These are phyloP conservation scores for Leptinotarsa juncta DNA, from an alignment of 2,888 invertebrate genomes.

Conservation along the genomic window DNA sequence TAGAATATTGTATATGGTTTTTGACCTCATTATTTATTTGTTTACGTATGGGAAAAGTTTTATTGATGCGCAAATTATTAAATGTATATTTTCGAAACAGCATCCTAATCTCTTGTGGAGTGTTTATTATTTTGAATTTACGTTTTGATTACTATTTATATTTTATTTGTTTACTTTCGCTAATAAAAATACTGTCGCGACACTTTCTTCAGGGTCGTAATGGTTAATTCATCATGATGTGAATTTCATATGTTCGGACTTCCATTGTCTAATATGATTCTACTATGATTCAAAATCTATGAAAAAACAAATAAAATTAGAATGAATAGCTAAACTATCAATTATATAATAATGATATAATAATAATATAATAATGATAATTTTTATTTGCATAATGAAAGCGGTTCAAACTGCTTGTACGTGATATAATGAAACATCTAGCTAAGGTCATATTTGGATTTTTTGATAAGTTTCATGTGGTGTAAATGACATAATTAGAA, in stretches of 20 bases:
- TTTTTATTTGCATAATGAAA: too few species aligned
- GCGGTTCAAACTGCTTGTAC: too few species aligned
- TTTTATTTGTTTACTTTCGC: background rate
- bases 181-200: background rate
- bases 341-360: too few species aligned
- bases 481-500: too few species aligned
- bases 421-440: too few species aligned
- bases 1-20: background rate
- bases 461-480: too few species aligned
- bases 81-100: background rate
- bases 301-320: too few species aligned
- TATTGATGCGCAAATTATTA: background rate
- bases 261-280: background rate
- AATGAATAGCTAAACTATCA: too few species aligned
- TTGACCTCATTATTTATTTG: constrained; percentile 1
- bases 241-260: background rate
- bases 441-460: too few species aligned
- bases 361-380: too few species aligned
- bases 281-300: too few species aligned
- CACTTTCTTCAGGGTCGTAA: background rate
- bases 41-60: background rate
- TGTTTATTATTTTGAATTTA: background rate
- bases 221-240: background rate
- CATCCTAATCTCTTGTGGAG: background rate
- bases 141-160: background rate